phyloP scores from a whole-genome alignment of 2,113 vertebrate genomes.

The Prunella fulvescens region DNA sequence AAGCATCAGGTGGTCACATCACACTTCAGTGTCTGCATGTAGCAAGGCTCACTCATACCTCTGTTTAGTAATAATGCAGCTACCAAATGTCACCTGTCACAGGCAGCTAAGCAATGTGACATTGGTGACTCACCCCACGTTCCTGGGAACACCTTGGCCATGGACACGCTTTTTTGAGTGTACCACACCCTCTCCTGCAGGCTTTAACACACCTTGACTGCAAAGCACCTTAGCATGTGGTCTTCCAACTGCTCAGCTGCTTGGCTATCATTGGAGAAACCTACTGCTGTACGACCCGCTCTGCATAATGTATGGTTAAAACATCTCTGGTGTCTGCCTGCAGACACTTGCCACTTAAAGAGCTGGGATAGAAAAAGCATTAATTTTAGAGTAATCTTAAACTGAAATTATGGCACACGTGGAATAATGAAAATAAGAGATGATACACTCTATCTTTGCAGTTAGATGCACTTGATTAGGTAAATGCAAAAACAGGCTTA shows the following conservation, averaged over 20 bases:
- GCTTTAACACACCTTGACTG: neutral
- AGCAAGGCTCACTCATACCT: neutral
- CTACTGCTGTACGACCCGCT: fast-evolving
- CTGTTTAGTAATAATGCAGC: neutral
- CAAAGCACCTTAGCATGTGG: neutral
- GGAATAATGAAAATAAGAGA: neutral
- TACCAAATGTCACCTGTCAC: conserved; percentile 10
- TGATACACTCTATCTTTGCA: neutral
- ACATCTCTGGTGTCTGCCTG: neutral
- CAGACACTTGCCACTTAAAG: neutral
- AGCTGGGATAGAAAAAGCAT: neutral
- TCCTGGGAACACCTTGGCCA: conserved; percentile 34
- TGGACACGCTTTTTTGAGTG: neutral
- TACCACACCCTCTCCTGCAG: conserved; percentile 18
- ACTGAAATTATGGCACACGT: neutral
- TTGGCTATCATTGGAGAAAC: neutral
- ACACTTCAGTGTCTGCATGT: neutral
- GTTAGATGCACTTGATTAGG: neutral
- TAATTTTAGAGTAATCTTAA: neutral
- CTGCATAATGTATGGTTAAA: neutral
- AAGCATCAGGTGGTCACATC: neutral
- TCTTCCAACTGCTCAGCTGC: neutral
- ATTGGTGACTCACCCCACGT: neutral
- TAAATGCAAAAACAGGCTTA: neutral
- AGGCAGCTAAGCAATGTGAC: conserved; percentile 17